phyloP scores from a whole-genome alignment of 1,140 invertebrate species.

The Ridgeia piscesae region DNA sequence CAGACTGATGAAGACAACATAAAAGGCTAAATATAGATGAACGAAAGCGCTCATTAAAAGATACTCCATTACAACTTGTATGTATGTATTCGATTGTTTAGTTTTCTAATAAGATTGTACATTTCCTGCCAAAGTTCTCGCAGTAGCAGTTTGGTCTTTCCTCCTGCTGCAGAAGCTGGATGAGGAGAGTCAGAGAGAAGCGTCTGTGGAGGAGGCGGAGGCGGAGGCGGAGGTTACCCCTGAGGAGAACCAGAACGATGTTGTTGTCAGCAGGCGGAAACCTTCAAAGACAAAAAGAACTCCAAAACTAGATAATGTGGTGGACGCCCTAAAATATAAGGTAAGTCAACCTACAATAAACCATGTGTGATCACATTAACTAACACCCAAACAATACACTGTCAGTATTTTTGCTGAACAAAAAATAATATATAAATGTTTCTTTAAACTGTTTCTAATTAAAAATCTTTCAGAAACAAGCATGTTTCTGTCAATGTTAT shows the following conservation, averaged over 20 bases:
- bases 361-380: no score
- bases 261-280: neutral
- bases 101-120: neutral
- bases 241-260: neutral
- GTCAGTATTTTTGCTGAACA: no score
- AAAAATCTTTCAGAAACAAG: no score
- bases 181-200: neutral
- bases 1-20: no score
- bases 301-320: constrained; percentile 35
- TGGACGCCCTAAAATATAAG: constrained; percentile 44
- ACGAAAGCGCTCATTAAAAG: no score
- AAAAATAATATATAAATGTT: no score
- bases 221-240: neutral
- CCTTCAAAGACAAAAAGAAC: constrained; percentile 18
- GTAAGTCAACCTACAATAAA: constrained; percentile 27
- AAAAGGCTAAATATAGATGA: no score
- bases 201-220: neutral
- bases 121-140: neutral
- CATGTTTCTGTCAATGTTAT: no score
- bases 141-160: neutral
- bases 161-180: neutral
- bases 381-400: no score
- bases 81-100: neutral
- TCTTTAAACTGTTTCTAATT: no score
- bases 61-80: neutral